phyloP scores from a whole-genome alignment of 1,140 invertebrate genomes.

The Bombyx mori region DNA sequence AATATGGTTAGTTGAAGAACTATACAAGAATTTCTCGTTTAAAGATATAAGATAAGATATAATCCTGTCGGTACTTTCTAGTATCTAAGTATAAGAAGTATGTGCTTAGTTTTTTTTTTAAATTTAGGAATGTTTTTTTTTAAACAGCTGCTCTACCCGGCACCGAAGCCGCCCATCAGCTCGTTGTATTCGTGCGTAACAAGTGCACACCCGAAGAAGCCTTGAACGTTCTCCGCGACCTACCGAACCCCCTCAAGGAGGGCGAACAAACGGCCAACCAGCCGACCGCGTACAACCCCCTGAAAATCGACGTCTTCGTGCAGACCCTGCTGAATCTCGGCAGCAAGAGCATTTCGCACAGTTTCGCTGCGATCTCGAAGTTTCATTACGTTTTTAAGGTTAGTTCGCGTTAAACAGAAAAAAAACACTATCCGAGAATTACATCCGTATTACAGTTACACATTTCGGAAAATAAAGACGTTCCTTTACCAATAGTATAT shows the following conservation, averaged over 20 bases:
- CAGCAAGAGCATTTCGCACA: slow-evolving; percentile 97
- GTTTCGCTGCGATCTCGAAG: slow-evolving; percentile 97
- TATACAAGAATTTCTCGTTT: too few species aligned
- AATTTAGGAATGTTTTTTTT: background rate
- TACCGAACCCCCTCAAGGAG: slow-evolving; percentile 83
- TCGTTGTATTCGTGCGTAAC: slow-evolving; percentile 88
- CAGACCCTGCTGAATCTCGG: slow-evolving; percentile 94
- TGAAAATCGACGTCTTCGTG: slow-evolving; percentile 97
- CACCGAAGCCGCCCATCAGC: slow-evolving; percentile 85
- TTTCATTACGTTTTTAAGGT: slow-evolving; percentile 96
- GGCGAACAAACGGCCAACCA: slow-evolving; percentile 68
- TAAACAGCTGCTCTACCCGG: slow-evolving; percentile 83
- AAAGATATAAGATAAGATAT: too few species aligned
- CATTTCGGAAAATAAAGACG: too few species aligned
- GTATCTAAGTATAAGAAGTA: too few species aligned
- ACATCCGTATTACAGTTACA: too few species aligned
- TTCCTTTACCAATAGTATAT: too few species aligned
- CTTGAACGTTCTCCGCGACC: slow-evolving; percentile 87
- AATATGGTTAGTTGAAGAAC: too few species aligned
- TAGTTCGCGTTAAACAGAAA: slow-evolving; percentile 2
- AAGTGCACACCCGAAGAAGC: slow-evolving; percentile 94
- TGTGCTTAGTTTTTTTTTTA: too few species aligned
- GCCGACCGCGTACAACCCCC: slow-evolving; percentile 83
- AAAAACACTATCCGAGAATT: background rate
- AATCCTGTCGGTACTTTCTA: too few species aligned